Percentiles rank a stretch among this genome's conserved stretches.
These are phyloP conservation scores for Timema cristinae DNA, from an alignment of 2,888 invertebrate genomes.

Conservation along the genomic window DNA sequence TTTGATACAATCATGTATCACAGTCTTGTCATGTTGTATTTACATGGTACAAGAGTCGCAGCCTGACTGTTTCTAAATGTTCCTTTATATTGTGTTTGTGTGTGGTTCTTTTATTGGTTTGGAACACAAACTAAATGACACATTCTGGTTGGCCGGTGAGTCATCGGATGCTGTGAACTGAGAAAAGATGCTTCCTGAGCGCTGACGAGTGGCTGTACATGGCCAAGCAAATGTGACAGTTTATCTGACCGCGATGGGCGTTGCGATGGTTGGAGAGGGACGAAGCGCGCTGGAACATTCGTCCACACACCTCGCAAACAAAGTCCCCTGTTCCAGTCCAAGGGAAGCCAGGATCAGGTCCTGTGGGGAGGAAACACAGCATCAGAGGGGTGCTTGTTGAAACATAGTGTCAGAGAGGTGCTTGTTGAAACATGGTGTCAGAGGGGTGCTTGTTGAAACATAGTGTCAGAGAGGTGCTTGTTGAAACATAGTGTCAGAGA, in stretches of 20 bases:
- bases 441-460: no score
- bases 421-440: no score
- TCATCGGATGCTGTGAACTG: neutral
- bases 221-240: slow-evolving; percentile 58
- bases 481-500: no score
- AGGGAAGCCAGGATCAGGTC: slow-evolving; percentile 33
- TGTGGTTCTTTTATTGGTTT: neutral
- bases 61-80: no score
- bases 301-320: slow-evolving; percentile 58
- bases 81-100: no score
- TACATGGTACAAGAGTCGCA: no score
- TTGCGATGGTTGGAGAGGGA: slow-evolving; percentile 59
- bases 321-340: slow-evolving; percentile 33
- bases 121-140: neutral
- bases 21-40: no score
- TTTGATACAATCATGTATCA: no score
- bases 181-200: neutral
- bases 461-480: no score
- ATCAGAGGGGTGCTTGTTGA: no score
- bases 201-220: slow-evolving; percentile 44
- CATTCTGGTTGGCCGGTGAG: neutral
- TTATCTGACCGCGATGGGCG: slow-evolving; percentile 59
- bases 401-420: no score
- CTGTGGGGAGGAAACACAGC: no score
- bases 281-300: slow-evolving; percentile 58